Conservation (phyloP, 1,140 invertebrate species). For the Psix sp. region DNA sequence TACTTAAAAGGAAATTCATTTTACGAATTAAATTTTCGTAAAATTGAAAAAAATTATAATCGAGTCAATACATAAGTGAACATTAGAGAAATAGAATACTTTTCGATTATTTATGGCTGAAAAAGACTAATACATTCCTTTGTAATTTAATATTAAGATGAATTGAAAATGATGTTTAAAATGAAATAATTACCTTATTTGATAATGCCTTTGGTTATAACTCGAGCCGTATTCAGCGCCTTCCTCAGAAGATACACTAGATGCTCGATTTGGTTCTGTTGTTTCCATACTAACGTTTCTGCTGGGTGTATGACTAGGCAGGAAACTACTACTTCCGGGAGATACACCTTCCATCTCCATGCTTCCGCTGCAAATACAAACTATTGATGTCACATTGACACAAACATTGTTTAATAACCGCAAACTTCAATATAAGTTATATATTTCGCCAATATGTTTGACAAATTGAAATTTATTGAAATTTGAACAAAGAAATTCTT, state of each 20-base stretch:
- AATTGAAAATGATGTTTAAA: slow-evolving; percentile 11
- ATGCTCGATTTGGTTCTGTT: slow-evolving; percentile 76
- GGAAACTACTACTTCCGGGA: slow-evolving; percentile 74
- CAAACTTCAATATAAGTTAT: slow-evolving; percentile 14
- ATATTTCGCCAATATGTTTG: no score
- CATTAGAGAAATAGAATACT: no score
- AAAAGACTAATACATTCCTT: no score
- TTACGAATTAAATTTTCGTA: no score
- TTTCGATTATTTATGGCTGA: no score
- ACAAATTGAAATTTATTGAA: no score
- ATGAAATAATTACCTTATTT: slow-evolving; percentile 66
- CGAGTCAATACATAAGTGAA: no score
- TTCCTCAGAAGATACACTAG: slow-evolving; percentile 80
- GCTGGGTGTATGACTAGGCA: slow-evolving; percentile 75
- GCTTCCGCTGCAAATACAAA: slow-evolving; percentile 79
- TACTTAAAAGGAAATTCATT: no score
- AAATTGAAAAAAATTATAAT: no score
- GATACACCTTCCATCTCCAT: slow-evolving; percentile 84
- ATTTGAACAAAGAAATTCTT: no score
- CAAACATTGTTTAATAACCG: slow-evolving; percentile 15
- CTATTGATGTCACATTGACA: slow-evolving; percentile 39
- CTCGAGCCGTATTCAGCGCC: slow-evolving; percentile 69
- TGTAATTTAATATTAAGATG: background rate
- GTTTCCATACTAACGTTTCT: slow-evolving; percentile 79
- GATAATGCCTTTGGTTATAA: slow-evolving; percentile 70